Conservation (phyloP, 1,140 invertebrate genomes). For the Drosophila nasuta region DNA sequence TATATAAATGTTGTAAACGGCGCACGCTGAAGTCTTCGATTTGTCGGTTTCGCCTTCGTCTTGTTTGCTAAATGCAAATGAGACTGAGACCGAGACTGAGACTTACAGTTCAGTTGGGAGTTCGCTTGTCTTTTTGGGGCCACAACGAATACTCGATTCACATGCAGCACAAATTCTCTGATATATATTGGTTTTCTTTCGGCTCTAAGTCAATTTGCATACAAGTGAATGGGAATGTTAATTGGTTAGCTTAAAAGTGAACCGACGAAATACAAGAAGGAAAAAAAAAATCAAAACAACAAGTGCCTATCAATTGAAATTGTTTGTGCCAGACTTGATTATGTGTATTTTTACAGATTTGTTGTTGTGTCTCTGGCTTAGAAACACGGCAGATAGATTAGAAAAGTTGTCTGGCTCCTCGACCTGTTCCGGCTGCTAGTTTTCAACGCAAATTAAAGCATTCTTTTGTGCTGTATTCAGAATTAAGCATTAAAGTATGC, state of each 20-base stretch:
- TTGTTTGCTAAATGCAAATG: conserved; percentile 19
- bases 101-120: conserved; percentile 1
- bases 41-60: not conserved
- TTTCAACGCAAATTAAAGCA: not conserved
- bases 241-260: not conserved
- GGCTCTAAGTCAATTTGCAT: conserved; percentile 17
- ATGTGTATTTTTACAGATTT: not conserved
- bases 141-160: conserved; percentile 16
- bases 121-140: conserved; percentile 13
- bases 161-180: not conserved
- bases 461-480: not conserved
- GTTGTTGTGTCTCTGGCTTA: not conserved
- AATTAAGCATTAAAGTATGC: too few relatives aligned
- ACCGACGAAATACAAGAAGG: not conserved
- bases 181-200: not conserved
- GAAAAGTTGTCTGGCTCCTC: not conserved
- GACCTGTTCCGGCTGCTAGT: conserved; percentile 1
- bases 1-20: not conserved
- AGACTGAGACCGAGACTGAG: not conserved
- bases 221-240: conserved; percentile 12
- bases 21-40: not conserved
- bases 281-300: not conserved
- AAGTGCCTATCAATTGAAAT: conserved; percentile 8
- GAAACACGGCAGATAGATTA: not conserved
- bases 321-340: not conserved